phyloP scores from a whole-genome alignment of 2,888 invertebrate genomes.

The Drosophila austrosaltans region DNA sequence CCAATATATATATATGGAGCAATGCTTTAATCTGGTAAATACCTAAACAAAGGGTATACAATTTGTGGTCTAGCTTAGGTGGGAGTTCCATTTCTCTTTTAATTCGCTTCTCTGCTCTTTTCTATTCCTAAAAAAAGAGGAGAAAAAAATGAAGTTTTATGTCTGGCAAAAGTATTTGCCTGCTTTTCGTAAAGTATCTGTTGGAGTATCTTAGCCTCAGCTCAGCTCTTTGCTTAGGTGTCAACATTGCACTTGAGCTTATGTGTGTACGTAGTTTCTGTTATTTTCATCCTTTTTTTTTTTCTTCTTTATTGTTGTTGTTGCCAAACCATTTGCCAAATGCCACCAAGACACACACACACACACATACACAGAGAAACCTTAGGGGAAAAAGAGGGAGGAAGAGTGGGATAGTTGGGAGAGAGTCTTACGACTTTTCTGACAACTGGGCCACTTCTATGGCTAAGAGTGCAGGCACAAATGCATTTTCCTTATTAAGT shows the following conservation, averaged over 20 bases:
- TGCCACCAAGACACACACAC: constrained; percentile 43
- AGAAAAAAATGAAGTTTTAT: background rate
- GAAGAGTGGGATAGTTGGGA: background rate
- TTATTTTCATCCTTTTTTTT: constrained; percentile 2
- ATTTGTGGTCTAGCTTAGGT: background rate
- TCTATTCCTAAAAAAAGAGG: background rate
- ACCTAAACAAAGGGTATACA: background rate
- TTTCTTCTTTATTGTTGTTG: constrained; percentile 29
- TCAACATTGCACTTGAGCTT: constrained; percentile 45
- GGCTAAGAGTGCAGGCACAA: constrained; percentile 58
- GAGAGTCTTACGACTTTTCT: constrained; percentile 27
- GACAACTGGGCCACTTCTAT: constrained; percentile 49
- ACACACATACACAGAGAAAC: background rate
- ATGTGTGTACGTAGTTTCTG: constrained; percentile 46
- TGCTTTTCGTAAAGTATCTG: constrained; percentile 38
- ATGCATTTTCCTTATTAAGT: constrained; percentile 69
- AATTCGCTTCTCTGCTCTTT: background rate
- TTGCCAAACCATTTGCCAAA: constrained; percentile 54
- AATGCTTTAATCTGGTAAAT: too few species aligned
- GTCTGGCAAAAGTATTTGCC: constrained; percentile 40
- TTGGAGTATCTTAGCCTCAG: constrained; percentile 23
- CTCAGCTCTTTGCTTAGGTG: constrained; percentile 50
- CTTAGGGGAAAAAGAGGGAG: background rate
- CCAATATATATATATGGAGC: too few species aligned
- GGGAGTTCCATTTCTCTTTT: background rate